These are phyloP conservation scores for Lepas anatifera DNA, from an alignment of 2,888 invertebrate species.

Conservation along the genomic window DNA sequence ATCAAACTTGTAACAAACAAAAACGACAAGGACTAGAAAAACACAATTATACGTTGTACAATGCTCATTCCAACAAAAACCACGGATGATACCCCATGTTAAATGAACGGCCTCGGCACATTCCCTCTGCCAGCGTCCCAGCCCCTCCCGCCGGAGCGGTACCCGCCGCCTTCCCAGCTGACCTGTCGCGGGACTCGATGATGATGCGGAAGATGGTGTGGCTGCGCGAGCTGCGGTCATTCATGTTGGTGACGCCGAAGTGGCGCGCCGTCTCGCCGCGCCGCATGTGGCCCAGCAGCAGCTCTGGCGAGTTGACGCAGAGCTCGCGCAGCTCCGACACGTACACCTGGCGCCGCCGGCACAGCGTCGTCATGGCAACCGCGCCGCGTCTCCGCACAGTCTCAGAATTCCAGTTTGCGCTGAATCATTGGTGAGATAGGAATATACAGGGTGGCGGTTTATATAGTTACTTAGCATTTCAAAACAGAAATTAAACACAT, in stretches of 20 bases:
- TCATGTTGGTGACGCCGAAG: constrained; percentile 72
- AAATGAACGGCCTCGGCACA: too few relatives aligned
- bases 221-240: constrained; percentile 74
- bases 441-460: too few relatives aligned
- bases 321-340: constrained; percentile 22
- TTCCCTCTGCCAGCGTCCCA: too few relatives aligned
- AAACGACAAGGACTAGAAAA: not conserved
- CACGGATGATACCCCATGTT: too few relatives aligned
- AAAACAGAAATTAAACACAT: too few relatives aligned
- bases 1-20: not conserved
- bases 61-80: too few relatives aligned
- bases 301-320: constrained; percentile 20
- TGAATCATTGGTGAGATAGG: too few relatives aligned
- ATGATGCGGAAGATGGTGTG: constrained; percentile 72
- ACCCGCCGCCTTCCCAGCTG: too few relatives aligned
- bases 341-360: constrained; percentile 11
- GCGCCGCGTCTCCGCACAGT: too few relatives aligned
- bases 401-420: too few relatives aligned
- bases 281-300: constrained; percentile 19
- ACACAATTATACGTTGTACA: constrained; percentile 47
- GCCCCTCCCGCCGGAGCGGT: not conserved
- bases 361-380: too few relatives aligned
- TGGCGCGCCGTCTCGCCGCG: constrained; percentile 55
- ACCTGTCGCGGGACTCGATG: constrained; percentile 12
- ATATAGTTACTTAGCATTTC: too few relatives aligned